These are phyloP conservation scores for Molanna angustata DNA, from an alignment of 2,888 invertebrate species.

Conservation along the genomic window DNA sequence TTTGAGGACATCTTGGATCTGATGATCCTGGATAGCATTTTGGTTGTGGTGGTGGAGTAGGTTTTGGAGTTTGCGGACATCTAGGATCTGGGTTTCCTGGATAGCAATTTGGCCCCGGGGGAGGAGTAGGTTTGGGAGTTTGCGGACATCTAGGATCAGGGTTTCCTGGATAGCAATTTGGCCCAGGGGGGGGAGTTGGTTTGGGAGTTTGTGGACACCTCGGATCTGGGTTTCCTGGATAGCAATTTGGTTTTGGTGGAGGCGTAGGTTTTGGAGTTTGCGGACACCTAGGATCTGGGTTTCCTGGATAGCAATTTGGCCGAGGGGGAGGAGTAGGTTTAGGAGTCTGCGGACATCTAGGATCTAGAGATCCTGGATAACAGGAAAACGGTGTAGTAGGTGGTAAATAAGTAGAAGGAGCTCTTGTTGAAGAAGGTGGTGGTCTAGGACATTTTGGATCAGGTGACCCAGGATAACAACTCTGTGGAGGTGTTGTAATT, in stretches of 20 bases:
- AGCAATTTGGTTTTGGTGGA: slow-evolving; percentile 31
- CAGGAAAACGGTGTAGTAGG: slow-evolving; percentile 31
- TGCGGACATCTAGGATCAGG: slow-evolving; percentile 40
- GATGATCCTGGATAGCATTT: slow-evolving; percentile 39
- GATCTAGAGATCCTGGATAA: slow-evolving; percentile 34
- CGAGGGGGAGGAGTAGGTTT: slow-evolving; percentile 33
- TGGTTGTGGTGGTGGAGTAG: slow-evolving; percentile 24
- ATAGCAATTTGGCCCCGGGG: slow-evolving; percentile 35
- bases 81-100: slow-evolving; percentile 43
- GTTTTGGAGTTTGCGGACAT: slow-evolving; percentile 34
- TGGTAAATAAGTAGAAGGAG: slow-evolving; percentile 34
- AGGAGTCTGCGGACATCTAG: slow-evolving; percentile 33
- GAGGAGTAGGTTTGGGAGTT: slow-evolving; percentile 33
- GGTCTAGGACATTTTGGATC: slow-evolving; percentile 41
- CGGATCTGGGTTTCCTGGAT: slow-evolving; percentile 38
- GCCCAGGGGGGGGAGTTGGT: slow-evolving; percentile 30
- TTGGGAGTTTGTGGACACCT: slow-evolving; percentile 36
- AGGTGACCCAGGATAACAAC: slow-evolving; percentile 39
- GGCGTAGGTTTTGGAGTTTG: slow-evolving; percentile 34
- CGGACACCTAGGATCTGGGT: slow-evolving; percentile 37
- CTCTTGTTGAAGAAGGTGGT: slow-evolving; percentile 34
- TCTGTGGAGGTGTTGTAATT: slow-evolving; percentile 39
- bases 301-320: slow-evolving; percentile 38
- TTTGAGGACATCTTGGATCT: slow-evolving; percentile 41
- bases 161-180: slow-evolving; percentile 36